These are phyloP conservation scores for Eolophus roseicapilla DNA, from an alignment of 2,113 vertebrate species.

Conservation along the genomic window DNA sequence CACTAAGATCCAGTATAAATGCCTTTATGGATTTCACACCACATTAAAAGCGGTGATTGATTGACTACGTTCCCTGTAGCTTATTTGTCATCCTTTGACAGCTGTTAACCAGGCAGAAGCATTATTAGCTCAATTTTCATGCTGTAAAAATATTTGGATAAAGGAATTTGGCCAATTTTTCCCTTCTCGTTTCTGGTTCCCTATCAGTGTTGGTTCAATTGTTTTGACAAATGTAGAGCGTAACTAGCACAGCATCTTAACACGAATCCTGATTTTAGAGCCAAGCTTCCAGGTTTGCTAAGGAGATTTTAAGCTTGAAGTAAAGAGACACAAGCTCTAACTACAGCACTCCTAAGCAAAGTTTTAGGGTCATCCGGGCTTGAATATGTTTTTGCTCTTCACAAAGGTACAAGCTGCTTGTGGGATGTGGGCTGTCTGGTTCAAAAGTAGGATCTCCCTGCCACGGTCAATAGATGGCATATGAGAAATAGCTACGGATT, in stretches of 20 bases:
- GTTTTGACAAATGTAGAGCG: constrained; percentile 13
- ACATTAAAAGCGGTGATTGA: constrained; percentile 61
- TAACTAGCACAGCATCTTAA: background rate
- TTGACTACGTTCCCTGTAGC: constrained; percentile 59
- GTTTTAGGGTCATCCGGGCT: background rate
- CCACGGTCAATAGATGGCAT: background rate
- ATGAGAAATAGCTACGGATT: background rate
- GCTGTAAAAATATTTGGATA: constrained; percentile 64
- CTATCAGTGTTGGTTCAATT: background rate
- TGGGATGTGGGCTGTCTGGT: background rate
- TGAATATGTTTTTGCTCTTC: background rate
- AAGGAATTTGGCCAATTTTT: constrained; percentile 43
- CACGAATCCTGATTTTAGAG: background rate
- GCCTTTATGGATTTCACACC: constrained; percentile 65
- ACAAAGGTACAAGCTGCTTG: background rate
- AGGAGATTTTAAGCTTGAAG: background rate
- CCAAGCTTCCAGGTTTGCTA: background rate
- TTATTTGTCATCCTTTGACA: constrained; percentile 67
- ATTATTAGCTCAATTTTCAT: constrained; percentile 57
- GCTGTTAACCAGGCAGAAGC: constrained; percentile 63
- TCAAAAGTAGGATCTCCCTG: background rate
- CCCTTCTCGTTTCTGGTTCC: constrained; percentile 29
- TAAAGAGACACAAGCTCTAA: background rate
- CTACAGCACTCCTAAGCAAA: background rate
- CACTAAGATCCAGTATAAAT: constrained; percentile 61